These are phyloP conservation scores for Drosophila pandora DNA, from an alignment of 1,140 invertebrate species.

Conservation along the genomic window DNA sequence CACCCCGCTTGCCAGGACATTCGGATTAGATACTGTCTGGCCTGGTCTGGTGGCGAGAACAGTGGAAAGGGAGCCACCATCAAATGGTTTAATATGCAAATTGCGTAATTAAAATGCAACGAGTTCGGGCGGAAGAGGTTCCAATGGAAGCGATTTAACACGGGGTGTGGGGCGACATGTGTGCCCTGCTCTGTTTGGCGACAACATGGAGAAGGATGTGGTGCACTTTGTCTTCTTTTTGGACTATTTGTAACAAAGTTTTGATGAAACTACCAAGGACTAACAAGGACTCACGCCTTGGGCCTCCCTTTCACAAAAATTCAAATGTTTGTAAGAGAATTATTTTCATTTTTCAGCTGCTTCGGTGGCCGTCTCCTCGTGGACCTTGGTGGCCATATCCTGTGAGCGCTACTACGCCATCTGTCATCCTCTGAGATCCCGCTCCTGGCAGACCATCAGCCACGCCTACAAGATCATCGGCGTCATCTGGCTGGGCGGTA, in stretches of 20 bases:
- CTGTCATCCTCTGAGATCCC: constrained; percentile 92
- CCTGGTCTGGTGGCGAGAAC: not conserved
- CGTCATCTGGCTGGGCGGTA: constrained; percentile 89
- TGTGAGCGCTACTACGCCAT: constrained; percentile 96
- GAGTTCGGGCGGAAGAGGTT: constrained; percentile 4
- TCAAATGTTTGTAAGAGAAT: no score
- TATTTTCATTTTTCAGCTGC: constrained; percentile 86
- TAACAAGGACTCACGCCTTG: no score
- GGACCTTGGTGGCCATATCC: constrained; percentile 95
- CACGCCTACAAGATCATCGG: constrained; percentile 95
- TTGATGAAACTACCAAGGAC: not conserved
- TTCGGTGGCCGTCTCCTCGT: constrained; percentile 93
- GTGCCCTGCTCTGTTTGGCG: not conserved
- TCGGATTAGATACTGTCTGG: no score
- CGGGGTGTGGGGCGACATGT: not conserved
- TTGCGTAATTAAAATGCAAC: constrained; percentile 48
- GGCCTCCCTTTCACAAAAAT: not conserved
- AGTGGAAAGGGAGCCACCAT: not conserved
- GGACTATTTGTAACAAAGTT: not conserved
- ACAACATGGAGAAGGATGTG: not conserved
- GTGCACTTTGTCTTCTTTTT: not conserved
- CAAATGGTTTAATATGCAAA: constrained; percentile 44
- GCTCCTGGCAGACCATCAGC: constrained; percentile 94
- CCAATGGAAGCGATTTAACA: constrained; percentile 23
- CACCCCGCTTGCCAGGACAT: constrained; percentile 5